These are phyloP conservation scores for Lonchura striata DNA, from an alignment of 2,113 vertebrate species.

Conservation along the genomic window DNA sequence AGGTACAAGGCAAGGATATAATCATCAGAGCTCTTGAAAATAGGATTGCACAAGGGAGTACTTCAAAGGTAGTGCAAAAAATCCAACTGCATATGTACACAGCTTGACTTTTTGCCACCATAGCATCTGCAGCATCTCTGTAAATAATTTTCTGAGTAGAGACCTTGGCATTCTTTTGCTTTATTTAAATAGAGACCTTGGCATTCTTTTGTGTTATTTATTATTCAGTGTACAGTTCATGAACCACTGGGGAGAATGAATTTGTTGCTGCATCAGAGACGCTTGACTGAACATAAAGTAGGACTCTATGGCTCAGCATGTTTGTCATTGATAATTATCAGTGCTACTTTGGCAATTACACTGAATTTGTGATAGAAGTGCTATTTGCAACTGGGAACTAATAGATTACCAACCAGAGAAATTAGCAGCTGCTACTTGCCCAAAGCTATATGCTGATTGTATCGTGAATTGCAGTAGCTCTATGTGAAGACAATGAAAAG, in stretches of 20 bases:
- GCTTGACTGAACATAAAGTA: background rate
- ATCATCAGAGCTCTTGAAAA: background rate
- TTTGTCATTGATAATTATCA: background rate
- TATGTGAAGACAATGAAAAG: background rate
- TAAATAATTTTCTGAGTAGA: background rate
- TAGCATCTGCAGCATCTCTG: background rate
- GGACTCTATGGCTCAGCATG: background rate
- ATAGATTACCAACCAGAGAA: background rate
- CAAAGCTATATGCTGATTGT: background rate
- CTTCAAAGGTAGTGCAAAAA: background rate
- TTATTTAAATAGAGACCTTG: background rate
- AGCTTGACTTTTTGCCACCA: slow-evolving; percentile 1
- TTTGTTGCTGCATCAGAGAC: background rate
- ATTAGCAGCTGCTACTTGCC: background rate
- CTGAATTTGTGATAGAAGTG: background rate
- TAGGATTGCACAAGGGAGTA: background rate
- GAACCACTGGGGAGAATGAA: background rate
- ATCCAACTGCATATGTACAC: background rate
- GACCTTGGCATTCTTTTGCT: background rate
- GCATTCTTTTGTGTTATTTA: background rate
- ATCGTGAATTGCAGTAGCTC: background rate
- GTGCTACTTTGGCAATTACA: background rate
- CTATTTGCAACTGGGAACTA: background rate
- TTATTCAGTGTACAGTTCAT: background rate
- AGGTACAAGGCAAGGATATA: background rate